Percentiles rank a stretch among this genome's conserved stretches.
Evolutionary conservation across 2,113 vertebrate genomes (phyloP).

Genomic region (Chunga burmeisteri): DNA sequence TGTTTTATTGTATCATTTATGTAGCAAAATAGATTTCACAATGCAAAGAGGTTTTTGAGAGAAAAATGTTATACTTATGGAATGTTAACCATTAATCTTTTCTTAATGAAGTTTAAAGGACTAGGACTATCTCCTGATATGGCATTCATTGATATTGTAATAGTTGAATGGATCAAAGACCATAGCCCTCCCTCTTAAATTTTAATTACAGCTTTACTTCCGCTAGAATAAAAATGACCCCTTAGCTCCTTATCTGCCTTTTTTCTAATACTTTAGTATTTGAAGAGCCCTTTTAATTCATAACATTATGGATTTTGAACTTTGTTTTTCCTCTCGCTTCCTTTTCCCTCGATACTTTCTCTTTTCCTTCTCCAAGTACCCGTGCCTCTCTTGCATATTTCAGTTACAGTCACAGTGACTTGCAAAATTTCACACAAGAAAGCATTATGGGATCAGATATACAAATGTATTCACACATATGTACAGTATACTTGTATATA

Average conservation of each 20-base stretch:
- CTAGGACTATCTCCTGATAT: not conserved
- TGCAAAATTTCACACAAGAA: not conserved
- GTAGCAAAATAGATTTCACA: not conserved
- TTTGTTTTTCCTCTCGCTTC: not conserved
- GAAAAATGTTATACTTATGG: not conserved
- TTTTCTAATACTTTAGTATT: not conserved
- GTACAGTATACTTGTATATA: too few species aligned
- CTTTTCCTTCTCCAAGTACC: not conserved
- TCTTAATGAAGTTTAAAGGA: not conserved
- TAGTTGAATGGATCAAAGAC: not conserved
- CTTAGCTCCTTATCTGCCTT: not conserved
- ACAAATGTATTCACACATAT: not conserved
- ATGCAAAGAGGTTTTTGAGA: not conserved
- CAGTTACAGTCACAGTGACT: not conserved
- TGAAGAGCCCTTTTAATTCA: not conserved
- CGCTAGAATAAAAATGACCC: not conserved
- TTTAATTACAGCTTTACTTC: not conserved
- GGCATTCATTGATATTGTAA: not conserved
- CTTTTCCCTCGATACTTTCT: not conserved
- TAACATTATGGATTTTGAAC: not conserved
- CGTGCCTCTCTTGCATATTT: not conserved
- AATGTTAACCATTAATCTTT: not conserved
- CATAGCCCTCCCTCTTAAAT: not conserved
- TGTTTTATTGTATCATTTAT: not conserved
- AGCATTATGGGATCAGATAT: not conserved